phyloP scores from a whole-genome alignment of 1,140 invertebrate genomes.

The Gryon sp. region DNA sequence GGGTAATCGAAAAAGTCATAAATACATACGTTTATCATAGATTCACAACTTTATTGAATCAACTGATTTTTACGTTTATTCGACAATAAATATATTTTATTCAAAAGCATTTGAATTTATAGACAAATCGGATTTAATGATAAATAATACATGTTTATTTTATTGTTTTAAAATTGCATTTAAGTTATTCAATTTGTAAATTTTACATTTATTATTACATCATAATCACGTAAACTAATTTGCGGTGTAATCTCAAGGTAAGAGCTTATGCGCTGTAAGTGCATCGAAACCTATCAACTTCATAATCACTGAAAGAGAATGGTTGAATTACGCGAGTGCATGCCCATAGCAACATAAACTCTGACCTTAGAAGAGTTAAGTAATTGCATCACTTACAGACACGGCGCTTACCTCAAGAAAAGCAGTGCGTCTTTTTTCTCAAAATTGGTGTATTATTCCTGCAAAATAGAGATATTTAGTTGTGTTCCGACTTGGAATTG shows the following conservation, averaged over 20 bases:
- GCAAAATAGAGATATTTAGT: constrained; percentile 57
- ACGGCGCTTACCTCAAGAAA: constrained; percentile 70
- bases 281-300: constrained; percentile 61
- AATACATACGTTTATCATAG: constrained; percentile 17
- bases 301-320: constrained; percentile 51
- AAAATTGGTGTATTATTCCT: constrained; percentile 60
- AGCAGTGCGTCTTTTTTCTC: constrained; percentile 39
- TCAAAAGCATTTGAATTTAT: too few relatives aligned
- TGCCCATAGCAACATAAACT: constrained; percentile 68
- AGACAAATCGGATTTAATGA: too few relatives aligned
- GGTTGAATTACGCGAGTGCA: constrained; percentile 51
- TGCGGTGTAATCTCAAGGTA: constrained; percentile 70
- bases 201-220: constrained; percentile 22
- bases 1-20: constrained; percentile 12
- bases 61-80: too few relatives aligned
- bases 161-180: not conserved
- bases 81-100: too few relatives aligned
- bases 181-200: constrained; percentile 6
- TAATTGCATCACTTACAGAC: constrained; percentile 69
- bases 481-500: constrained; percentile 12
- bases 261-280: constrained; percentile 78
- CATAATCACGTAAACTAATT: constrained; percentile 36
- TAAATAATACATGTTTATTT: not conserved
- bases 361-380: constrained; percentile 67
- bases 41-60: not conserved